These are phyloP conservation scores for Nomada flava DNA, from an alignment of 2,888 invertebrate species.

Conservation along the genomic window DNA sequence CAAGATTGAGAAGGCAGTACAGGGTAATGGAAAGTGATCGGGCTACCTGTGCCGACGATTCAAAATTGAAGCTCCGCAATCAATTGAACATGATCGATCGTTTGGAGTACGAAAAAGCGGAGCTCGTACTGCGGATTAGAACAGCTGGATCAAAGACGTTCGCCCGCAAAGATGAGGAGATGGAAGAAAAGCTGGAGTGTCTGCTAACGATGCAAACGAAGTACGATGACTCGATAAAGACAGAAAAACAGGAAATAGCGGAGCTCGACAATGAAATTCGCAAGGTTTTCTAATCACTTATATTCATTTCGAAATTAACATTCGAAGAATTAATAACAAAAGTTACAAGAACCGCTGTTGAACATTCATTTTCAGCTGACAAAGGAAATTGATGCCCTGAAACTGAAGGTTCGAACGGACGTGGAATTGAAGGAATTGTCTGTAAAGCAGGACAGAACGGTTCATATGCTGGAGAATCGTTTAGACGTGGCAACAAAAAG, in stretches of 20 bases:
- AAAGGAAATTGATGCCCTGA: constrained; percentile 82
- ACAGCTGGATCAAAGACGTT: constrained; percentile 86
- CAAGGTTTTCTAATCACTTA: constrained; percentile 82
- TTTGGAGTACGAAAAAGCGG: constrained; percentile 87
- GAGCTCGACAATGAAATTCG: constrained; percentile 86
- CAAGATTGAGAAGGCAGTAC: constrained; percentile 92
- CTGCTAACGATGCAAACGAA: constrained; percentile 86
- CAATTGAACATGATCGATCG: constrained; percentile 87
- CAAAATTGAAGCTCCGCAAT: constrained; percentile 88
- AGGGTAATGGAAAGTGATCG: constrained; percentile 94
- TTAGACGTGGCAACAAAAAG: constrained; percentile 91
- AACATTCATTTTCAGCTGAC: constrained; percentile 79
- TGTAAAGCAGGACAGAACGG: constrained; percentile 85
- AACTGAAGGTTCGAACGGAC: constrained; percentile 84
- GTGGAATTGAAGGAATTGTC: constrained; percentile 85
- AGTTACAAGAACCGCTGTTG: constrained; percentile 4
- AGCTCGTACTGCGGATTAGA: constrained; percentile 87
- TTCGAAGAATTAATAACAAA: no score
- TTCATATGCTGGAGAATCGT: constrained; percentile 90
- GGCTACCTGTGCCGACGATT: constrained; percentile 89
- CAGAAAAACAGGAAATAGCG: constrained; percentile 85
- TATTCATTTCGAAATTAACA: background rate
- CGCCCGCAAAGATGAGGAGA: constrained; percentile 85
- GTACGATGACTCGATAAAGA: constrained; percentile 85
- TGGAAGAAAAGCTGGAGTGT: constrained; percentile 85